A percentile compares a stretch with the other conserved stretches of the same genome.
Conservation (phyloP, 2,797 vertebrate genomes). For the Acipenser transmontanus region DNA sequence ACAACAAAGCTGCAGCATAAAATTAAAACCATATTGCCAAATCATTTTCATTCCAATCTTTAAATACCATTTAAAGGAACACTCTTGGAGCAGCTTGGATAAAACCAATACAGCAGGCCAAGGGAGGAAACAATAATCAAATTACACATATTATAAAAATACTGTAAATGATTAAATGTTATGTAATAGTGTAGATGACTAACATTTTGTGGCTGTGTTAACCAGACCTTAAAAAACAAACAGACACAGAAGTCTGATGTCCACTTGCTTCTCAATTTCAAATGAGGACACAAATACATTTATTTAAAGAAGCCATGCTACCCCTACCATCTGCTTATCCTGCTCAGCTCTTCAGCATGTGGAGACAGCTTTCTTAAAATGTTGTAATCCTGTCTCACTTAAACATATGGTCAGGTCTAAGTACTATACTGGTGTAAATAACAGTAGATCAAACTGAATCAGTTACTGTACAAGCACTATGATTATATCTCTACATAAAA, state of each 20-base stretch:
- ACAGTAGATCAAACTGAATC: conserved; percentile 54
- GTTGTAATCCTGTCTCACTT: conserved; percentile 47
- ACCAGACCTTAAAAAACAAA: no score
- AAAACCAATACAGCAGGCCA: no score
- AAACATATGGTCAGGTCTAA: conserved; percentile 61
- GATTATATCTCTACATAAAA: conserved; percentile 5
- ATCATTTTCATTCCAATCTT: background rate
- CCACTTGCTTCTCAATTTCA: no score
- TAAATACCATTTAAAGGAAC: background rate
- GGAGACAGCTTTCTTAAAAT: conserved; percentile 37
- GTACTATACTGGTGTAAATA: conserved; percentile 60
- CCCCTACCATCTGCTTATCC: conserved; percentile 14
- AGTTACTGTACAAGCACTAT: conserved; percentile 48
- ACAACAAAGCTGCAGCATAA: background rate
- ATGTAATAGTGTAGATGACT: no score
- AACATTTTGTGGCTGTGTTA: no score
- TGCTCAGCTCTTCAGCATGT: conserved; percentile 18
- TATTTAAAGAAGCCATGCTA: no score
- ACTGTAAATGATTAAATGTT: no score
- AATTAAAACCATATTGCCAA: background rate
- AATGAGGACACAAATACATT: no score
- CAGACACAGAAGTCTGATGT: no score
- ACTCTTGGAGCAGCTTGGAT: background rate
- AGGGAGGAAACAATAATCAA: no score
- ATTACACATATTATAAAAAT: no score